A percentile compares a stretch with the other conserved stretches of the same genome.
These are phyloP conservation scores for Passer montanus DNA, from an alignment of 2,113 vertebrate genomes.

Conservation along the genomic window DNA sequence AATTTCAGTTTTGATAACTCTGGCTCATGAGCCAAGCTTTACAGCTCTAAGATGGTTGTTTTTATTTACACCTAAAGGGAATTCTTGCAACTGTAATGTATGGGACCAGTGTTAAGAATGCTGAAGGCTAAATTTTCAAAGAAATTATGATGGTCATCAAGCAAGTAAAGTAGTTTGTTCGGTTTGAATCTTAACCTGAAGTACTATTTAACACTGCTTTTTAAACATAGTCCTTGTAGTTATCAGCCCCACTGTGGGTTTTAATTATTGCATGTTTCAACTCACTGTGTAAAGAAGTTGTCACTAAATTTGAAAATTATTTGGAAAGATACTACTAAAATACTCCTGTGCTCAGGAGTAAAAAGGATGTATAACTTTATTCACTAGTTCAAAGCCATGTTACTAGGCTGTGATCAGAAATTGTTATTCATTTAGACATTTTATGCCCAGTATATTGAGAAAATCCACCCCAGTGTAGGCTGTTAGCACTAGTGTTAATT, in stretches of 20 bases:
- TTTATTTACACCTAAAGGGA: background rate
- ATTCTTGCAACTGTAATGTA: background rate
- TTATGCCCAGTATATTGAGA: background rate
- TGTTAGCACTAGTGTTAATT: background rate
- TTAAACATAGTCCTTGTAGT: background rate
- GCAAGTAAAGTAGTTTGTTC: background rate
- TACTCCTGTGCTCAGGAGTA: background rate
- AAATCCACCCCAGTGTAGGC: background rate
- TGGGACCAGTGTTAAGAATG: background rate
- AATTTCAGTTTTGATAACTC: slow-evolving; percentile 19
- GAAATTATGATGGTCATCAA: background rate
- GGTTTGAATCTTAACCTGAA: background rate
- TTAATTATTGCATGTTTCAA: background rate
- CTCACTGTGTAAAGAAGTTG: background rate
- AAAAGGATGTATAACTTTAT: background rate
- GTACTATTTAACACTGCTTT: background rate
- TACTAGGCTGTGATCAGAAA: background rate
- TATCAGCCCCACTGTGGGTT: background rate
- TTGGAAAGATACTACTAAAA: background rate
- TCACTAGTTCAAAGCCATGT: background rate
- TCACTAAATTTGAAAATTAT: background rate
- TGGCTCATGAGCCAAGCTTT: background rate
- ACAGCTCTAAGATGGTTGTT: background rate
- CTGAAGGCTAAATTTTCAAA: background rate
- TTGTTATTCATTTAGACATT: background rate